A percentile compares a stretch with the other conserved stretches of the same genome.
Evolutionary conservation across 1,140 invertebrate genomes (phyloP).

Genomic region (Ylistrum balloti): DNA sequence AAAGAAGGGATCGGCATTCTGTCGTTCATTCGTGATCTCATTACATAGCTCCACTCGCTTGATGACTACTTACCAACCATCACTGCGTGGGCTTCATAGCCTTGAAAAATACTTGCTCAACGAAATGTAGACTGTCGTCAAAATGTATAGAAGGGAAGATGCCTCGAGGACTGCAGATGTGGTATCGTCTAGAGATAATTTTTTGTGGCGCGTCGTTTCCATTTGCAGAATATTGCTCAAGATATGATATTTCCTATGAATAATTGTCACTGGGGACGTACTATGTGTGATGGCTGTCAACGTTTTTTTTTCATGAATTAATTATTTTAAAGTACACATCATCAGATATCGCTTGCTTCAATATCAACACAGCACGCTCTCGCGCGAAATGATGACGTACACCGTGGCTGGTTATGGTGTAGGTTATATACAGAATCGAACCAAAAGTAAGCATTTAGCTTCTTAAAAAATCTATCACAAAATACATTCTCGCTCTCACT

Average conservation of each 20-base stretch:
- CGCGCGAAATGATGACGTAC: neutral
- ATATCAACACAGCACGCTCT: neutral
- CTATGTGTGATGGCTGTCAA: neutral
- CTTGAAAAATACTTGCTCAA: constrained; percentile 17
- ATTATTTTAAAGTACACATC: neutral
- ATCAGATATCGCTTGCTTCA: neutral
- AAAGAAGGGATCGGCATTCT: neutral
- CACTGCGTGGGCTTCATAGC: neutral
- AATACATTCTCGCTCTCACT: too few relatives aligned
- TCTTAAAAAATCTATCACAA: too few relatives aligned
- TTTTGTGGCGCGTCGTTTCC: neutral
- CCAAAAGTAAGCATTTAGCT: neutral
- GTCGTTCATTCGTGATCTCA: neutral
- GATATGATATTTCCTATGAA: constrained; percentile 27
- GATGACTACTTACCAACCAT: neutral
- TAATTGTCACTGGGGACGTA: neutral
- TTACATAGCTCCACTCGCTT: neutral
- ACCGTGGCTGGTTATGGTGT: neutral
- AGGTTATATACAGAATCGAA: neutral
- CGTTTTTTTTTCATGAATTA: too few relatives aligned
- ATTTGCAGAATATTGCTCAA: constrained; percentile 5
- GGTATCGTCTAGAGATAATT: neutral
- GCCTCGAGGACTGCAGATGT: neutral
- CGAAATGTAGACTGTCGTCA: neutral
- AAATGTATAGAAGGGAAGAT: neutral